Conservation (phyloP, 2,888 invertebrate genomes). For the Sicus ferrugineus region DNA sequence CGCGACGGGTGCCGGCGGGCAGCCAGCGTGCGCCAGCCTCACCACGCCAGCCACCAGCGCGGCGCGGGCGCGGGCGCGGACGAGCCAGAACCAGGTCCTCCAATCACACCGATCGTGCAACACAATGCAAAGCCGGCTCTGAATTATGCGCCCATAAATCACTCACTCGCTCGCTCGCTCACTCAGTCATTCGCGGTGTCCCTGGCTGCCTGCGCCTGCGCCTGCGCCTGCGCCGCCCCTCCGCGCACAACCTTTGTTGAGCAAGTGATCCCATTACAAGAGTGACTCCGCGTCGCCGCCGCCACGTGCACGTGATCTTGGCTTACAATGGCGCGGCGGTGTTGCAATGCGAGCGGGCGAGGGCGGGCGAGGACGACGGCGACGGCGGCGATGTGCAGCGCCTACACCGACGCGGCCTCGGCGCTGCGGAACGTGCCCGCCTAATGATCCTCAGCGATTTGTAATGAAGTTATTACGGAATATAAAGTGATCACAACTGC, state of each 20-base stretch:
- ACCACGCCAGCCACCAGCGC: conserved; percentile 31
- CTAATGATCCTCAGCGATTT: conserved; percentile 46
- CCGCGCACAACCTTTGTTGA: conserved; percentile 36
- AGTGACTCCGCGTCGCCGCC: conserved; percentile 39
- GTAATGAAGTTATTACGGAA: conserved; percentile 45
- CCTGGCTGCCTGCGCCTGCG: background rate
- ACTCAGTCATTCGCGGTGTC: background rate
- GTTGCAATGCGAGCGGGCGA: conserved; percentile 21
- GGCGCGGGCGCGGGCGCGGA: background rate
- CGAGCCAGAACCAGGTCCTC: background rate
- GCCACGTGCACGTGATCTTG: conserved; percentile 48
- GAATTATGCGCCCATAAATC: conserved; percentile 46
- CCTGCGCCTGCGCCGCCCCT: background rate
- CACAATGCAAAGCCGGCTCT: conserved; percentile 42
- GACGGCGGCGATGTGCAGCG: conserved; percentile 6
- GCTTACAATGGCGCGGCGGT: conserved; percentile 36
- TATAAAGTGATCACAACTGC: conserved; percentile 31
- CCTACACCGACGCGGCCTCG: conserved; percentile 23
- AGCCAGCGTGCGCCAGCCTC: conserved; percentile 20
- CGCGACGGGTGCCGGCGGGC: conserved; percentile 15
- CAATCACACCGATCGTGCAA: too few species aligned
- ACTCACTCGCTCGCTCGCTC: conserved; percentile 33
- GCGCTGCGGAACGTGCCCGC: conserved; percentile 27
- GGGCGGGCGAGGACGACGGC: background rate
- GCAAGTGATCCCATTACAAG: conserved; percentile 46